These are phyloP conservation scores for Callipepla californica DNA, from an alignment of 2,113 vertebrate genomes.

Conservation along the genomic window DNA sequence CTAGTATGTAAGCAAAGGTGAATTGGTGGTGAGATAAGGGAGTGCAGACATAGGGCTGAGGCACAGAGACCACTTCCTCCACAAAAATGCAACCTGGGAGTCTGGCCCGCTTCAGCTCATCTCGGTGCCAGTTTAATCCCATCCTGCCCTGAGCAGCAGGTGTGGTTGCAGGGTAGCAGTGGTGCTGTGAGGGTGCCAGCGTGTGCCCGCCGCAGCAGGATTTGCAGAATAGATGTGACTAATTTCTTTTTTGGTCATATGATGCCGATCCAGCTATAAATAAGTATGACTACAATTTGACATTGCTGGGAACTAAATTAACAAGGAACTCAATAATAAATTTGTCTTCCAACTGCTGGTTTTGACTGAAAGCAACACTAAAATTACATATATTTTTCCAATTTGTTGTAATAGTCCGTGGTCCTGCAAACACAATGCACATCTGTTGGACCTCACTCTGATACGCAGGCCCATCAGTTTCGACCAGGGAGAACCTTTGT, in stretches of 20 bases:
- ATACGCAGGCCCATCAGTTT: fast-evolving
- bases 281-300: background rate
- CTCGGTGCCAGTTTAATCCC: background rate
- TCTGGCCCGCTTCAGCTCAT: background rate
- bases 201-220: fast-evolving
- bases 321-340: background rate
- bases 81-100: background rate
- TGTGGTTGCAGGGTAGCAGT: background rate
- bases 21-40: background rate
- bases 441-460: background rate
- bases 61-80: background rate
- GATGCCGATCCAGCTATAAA: background rate
- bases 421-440: background rate
- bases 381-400: background rate
- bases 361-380: background rate
- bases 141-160: background rate
- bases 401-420: background rate
- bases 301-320: background rate
- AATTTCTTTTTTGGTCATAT: background rate
- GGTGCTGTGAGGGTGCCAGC: background rate
- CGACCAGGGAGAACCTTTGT: background rate
- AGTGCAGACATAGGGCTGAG: background rate
- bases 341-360: background rate
- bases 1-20: background rate
- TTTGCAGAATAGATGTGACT: background rate